Evolutionary conservation across 2,888 invertebrate genomes (phyloP), one percentile per base, ranked within the genome.

Genomic region (Cephus rjabovi): DNA sequence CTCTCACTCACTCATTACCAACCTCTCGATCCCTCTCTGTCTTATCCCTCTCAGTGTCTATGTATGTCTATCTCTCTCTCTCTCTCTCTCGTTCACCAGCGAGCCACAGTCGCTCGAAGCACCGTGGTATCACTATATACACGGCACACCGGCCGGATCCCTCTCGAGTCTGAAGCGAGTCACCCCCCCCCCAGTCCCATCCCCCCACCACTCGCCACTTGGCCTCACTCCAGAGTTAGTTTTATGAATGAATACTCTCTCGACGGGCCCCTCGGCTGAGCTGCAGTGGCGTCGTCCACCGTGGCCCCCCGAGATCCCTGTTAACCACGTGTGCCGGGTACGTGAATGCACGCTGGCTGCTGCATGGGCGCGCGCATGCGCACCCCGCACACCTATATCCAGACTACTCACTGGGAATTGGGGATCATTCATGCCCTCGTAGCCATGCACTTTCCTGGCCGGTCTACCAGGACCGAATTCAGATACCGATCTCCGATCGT

Each of bases 191-290:
- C 9, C 40, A 6, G 6, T 2, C 40, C 9, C 0, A 12, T 1
- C 12, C 71, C 31, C 71, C 71, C 71, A 71, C 71, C 71, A 71
- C 9, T 12, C 1, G 71, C 79, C 79, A 77, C 74, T 75, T 84
- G 84, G 83, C 83, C 85, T 86, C 87, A 79, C 86, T 86, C 82
- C 83, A 77, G 83, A 85, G 81, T 87, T 85, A 84, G 86, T 88
- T 89, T 93, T 93, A 93, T 93, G 93, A 93, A 93, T 93, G 93
- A 93, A 93, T 92, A 92, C 90, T 87, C 91, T 92, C 91, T 83
- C 81, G 82, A 84, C 90, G 85, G 88, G 92, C 91, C 87, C 77
- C 80, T 81, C 73, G 70, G 56, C 73, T 69, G 77, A 76, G 40
- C 69, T 81, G 81, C 84, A 79, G 80, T 80, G 80, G 77, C 75